Evolutionary conservation across 2,113 vertebrate genomes (phyloP), one percentile per base, ranked within the genome.

Genomic region (Cercopithecus mona): DNA sequence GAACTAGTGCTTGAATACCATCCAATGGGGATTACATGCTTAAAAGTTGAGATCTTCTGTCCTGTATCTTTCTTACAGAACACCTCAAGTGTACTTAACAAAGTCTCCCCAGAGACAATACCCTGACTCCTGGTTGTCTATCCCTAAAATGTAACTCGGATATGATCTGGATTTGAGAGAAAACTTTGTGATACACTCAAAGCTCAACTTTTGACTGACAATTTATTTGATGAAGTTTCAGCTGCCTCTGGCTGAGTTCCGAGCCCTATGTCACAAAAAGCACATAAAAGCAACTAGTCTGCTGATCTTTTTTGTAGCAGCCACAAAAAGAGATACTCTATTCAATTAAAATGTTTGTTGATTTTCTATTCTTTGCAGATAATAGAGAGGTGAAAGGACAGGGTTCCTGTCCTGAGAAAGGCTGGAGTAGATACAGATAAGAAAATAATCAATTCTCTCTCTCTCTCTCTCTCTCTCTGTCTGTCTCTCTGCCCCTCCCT

Each of bases 41-140:
- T 38, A 61, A 90, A 83, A 84, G 11, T 87, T 73, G 72, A 82
- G 64, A 88, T 79, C 30, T 38, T 55, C 25, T 64, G 6, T 20
- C 8, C 50, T 64, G 61, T 11, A 13, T 40, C 85, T 97, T 68
- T 64, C 27, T 66, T 61, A 27, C 64, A 68, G 70, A 70, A 88
- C 40, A 78, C 23, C 5, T 22, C 43, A 68, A 70, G 22, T 22
- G 35, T 70, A 40, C 12, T 83, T 30, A 38, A 80, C 13, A 79
- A 95, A 95, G 30, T 20, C 76, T 90, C 57, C 57, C 94, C 95
- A 52, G 30, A 78, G n/a, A 93, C 20, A 23, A 80, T 30, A 43
- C 32, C 10, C 96, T 95, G 94, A 96, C 72, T 93, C 27, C 52
- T 97, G 90, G 85, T 95, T 93, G 91, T 50, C 59, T 52, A 88